Conservation (phyloP, 2,113 vertebrate genomes). For the Pitta sordida region DNA sequence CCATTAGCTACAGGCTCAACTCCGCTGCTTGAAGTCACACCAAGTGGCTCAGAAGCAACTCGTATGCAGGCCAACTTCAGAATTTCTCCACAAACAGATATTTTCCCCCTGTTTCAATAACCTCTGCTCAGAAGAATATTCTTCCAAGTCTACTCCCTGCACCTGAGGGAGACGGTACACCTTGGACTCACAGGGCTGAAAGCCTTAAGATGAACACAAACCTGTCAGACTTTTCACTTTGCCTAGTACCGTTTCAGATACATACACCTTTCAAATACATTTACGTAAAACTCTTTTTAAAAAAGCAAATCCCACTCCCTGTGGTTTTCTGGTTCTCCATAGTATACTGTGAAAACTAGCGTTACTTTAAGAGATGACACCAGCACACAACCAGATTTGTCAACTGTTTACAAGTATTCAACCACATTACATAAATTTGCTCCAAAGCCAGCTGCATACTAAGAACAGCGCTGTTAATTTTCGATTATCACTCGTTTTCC, state of each 20-base stretch:
- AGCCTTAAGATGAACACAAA: background rate
- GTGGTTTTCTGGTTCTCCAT: background rate
- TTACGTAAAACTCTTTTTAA: background rate
- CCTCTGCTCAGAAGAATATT: background rate
- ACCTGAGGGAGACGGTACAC: background rate
- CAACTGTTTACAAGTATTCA: background rate
- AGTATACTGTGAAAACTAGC: fast-evolving
- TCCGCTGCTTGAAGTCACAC: background rate
- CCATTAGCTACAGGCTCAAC: background rate
- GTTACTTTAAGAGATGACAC: background rate
- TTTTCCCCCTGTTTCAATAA: background rate
- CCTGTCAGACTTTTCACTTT: background rate
- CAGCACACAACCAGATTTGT: background rate
- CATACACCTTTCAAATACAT: background rate
- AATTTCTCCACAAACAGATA: background rate
- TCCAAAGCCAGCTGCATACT: background rate
- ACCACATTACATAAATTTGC: fast-evolving
- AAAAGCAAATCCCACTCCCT: background rate
- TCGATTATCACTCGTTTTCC: background rate
- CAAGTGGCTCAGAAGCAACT: background rate
- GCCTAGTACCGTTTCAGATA: background rate
- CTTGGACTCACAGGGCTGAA: background rate
- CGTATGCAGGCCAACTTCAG: background rate
- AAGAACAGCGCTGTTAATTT: background rate
- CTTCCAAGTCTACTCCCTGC: background rate